Conservation (phyloP, 2,797 vertebrate genomes). For the Smutsia gigantea region DNA sequence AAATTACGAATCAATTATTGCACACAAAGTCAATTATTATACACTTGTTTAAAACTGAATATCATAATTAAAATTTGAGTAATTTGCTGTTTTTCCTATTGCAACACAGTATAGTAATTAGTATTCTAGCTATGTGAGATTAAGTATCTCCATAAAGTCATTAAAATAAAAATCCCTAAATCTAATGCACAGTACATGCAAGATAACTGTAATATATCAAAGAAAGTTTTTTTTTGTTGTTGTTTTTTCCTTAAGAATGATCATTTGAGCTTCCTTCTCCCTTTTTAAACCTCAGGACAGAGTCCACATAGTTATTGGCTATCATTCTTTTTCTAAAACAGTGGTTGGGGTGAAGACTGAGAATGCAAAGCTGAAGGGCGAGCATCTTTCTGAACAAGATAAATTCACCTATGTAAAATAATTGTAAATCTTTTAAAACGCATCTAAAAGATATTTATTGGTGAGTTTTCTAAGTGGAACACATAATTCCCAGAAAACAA, state of each 20-base stretch:
- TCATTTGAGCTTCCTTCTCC: neutral
- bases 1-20: constrained; percentile 72
- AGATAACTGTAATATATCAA: constrained; percentile 66
- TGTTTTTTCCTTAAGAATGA: neutral
- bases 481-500: neutral
- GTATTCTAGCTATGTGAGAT: constrained; percentile 69
- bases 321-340: neutral
- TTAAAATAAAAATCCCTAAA: constrained; percentile 79
- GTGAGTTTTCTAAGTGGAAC: neutral
- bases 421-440: constrained; percentile 1
- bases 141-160: constrained; percentile 72
- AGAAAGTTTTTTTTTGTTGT: neutral
- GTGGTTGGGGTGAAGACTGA: neutral
- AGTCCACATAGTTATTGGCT: neutral
- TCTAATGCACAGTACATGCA: constrained; percentile 67
- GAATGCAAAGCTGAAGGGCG: neutral
- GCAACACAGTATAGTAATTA: constrained; percentile 63
- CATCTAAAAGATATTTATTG: neutral
- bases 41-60: constrained; percentile 77
- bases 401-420: neutral
- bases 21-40: constrained; percentile 70
- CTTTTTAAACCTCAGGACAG: neutral
- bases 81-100: constrained; percentile 77
- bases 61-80: constrained; percentile 75
- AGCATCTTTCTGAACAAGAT: neutral